Conservation (phyloP, 2,888 invertebrate species). For the Hirtodrosophila confusa region DNA sequence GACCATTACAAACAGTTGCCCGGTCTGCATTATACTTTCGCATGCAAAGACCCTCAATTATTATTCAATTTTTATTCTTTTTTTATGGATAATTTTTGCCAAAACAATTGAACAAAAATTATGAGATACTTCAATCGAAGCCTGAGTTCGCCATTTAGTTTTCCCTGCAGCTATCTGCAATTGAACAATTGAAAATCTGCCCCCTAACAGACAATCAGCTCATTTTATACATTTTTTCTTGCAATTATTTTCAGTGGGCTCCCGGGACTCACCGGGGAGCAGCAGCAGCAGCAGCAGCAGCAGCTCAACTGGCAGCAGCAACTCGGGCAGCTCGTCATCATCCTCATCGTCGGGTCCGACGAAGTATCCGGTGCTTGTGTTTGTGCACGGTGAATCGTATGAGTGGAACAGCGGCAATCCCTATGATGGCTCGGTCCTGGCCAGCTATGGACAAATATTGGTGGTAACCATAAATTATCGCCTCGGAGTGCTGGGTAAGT, state of each 20-base stretch:
- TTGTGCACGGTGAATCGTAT: slow-evolving; percentile 97
- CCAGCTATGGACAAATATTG: slow-evolving; percentile 95
- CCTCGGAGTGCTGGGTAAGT: slow-evolving; percentile 91
- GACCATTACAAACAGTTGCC: slow-evolving; percentile 35
- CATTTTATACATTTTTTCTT: slow-evolving; percentile 20
- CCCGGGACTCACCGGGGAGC: slow-evolving; percentile 79
- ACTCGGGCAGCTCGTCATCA: slow-evolving; percentile 76
- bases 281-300: slow-evolving; percentile 46
- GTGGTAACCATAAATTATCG: slow-evolving; percentile 95
- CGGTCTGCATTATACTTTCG: neutral
- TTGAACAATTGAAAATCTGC: slow-evolving; percentile 34
- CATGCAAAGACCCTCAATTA: slow-evolving; percentile 7
- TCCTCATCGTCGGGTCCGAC: slow-evolving; percentile 80
- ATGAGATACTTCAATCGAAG: slow-evolving; percentile 6
- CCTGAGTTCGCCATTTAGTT: neutral
- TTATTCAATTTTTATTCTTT: slow-evolving; percentile 20
- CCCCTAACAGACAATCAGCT: slow-evolving; percentile 30
- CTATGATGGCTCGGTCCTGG: slow-evolving; percentile 97
- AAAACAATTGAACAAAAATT: slow-evolving; percentile 32
- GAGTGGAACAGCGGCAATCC: slow-evolving; percentile 99
- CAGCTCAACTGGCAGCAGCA: slow-evolving; percentile 52
- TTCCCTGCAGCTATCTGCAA: slow-evolving; percentile 33
- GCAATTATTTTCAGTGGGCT: slow-evolving; percentile 81
- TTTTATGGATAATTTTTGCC: slow-evolving; percentile 1
- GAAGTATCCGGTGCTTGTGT: slow-evolving; percentile 95